Evolutionary conservation across 2,797 vertebrate genomes (phyloP), one percentile per base, ranked within the genome.

Genomic region (Lycodopsis pacificus): DNA sequence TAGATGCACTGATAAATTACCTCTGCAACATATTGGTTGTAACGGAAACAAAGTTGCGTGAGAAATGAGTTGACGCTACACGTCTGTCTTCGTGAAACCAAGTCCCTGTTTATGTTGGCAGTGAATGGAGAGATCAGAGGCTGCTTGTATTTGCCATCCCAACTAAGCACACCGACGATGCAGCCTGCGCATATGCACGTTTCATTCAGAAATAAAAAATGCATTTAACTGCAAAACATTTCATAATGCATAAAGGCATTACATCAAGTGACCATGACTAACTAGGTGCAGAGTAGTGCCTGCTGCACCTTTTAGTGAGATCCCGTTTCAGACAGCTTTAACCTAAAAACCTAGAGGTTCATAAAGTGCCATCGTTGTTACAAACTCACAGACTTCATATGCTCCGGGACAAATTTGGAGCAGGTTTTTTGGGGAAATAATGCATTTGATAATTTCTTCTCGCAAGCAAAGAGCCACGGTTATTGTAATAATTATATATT

Each of bases 91-190:
- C 25, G 15, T 53, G 15, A 65, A 49, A 34, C 19, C 9, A 12
- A 48, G 42, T n/a, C 30, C 34, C 14, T 51, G 4, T 2, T 56
- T 48, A 71, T 71, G 71, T 86, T 87, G 91, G 87, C 89, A 90
- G 91, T 91, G 87, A 89, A 89, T 90, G 90, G 87, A 90, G 86
- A 84, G 77, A 84, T 82, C 54, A 81, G 78, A 82, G 86, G 86
- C 90, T 91, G 90, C 88, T 91, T 91, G 85, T 71, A 85, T 88
- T 92, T 84, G 57, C 63, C 64, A 83, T 85, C 84, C 63, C 86
- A 83, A 62, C 66, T 66, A 75, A 3, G 71, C 61, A 65, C 62
- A 44, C 51, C 63, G 65, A 79, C 79, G 49, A 73, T 32, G 73
- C 59, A 71, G 72, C 71, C 56, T 79, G 65, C 81, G 68, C 71